Evolutionary conservation across 2,888 invertebrate genomes (phyloP).

Genomic region (Melieria picta): DNA sequence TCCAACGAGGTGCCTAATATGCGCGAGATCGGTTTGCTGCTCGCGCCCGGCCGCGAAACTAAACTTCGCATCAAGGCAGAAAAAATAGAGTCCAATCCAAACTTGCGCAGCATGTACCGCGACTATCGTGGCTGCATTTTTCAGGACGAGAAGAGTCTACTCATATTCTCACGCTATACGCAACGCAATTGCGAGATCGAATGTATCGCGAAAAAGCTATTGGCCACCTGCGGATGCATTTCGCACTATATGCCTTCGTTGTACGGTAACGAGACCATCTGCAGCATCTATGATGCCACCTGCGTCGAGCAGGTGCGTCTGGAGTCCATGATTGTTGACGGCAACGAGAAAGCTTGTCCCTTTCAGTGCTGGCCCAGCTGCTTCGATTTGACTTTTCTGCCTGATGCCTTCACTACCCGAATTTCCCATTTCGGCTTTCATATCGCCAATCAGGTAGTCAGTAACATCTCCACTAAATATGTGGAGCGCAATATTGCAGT

Average conservation of each 20-base stretch:
- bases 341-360: conserved; percentile 40
- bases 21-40: conserved; percentile 44
- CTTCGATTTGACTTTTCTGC: conserved; percentile 74
- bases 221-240: conserved; percentile 52
- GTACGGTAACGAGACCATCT: conserved; percentile 73
- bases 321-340: conserved; percentile 33
- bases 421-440: conserved; percentile 56
- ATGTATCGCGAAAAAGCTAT: conserved; percentile 76
- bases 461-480: conserved; percentile 41
- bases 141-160: conserved; percentile 73
- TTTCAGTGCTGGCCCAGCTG: conserved; percentile 74
- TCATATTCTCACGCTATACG: conserved; percentile 75
- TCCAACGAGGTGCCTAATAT: conserved; percentile 44
- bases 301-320: conserved; percentile 63
- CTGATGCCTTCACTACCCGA: conserved; percentile 70
- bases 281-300: conserved; percentile 74
- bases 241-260: conserved; percentile 66
- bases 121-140: conserved; percentile 74
- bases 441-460: conserved; percentile 35
- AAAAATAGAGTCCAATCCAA: conserved; percentile 40
- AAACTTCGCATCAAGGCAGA: conserved; percentile 45
- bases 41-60: conserved; percentile 45
- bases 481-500: conserved; percentile 72
- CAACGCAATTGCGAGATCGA: conserved; percentile 80
- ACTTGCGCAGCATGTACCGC: conserved; percentile 31